Evolutionary conservation across 2,113 vertebrate species (phyloP).

Genomic region (Ochotona princeps): DNA sequence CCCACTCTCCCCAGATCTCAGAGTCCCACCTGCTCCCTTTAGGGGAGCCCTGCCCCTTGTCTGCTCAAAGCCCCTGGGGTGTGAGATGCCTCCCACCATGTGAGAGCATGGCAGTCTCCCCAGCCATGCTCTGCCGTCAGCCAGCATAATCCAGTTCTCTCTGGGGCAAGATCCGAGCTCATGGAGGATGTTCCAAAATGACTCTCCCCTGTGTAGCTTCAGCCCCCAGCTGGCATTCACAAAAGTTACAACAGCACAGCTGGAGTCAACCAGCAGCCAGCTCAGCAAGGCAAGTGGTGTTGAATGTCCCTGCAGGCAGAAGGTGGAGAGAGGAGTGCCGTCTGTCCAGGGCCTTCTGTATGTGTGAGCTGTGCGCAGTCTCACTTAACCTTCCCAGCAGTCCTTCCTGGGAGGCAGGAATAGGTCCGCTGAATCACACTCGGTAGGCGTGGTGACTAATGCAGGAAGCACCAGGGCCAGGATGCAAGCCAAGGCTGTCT

Average conservation of each 20-base stretch:
- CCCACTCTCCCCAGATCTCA: neutral
- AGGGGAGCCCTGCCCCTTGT: neutral
- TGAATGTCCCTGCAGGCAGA: too few species aligned
- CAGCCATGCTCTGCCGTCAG: neutral
- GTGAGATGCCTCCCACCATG: too few species aligned
- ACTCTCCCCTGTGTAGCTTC: constrained; percentile 4
- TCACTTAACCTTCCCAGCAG: neutral
- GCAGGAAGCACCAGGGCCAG: neutral
- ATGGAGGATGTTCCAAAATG: neutral
- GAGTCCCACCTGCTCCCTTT: neutral
- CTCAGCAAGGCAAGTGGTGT: neutral
- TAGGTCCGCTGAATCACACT: neutral
- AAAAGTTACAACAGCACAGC: constrained; percentile 32
- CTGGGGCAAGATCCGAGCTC: neutral
- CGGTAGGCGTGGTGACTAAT: neutral
- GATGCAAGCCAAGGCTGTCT: neutral
- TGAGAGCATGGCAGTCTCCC: neutral
- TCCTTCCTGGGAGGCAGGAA: neutral
- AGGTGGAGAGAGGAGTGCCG: neutral
- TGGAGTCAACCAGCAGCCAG: neutral
- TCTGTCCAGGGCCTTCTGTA: neutral
- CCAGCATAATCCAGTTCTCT: constrained; percentile 15
- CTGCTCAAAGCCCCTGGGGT: neutral
- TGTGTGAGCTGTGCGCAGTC: neutral
- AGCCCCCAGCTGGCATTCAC: neutral